A percentile compares a stretch with the other conserved stretches of the same genome.
Evolutionary conservation across 2,113 vertebrate genomes (phyloP).

Genomic region (Tupaia chinensis): DNA sequence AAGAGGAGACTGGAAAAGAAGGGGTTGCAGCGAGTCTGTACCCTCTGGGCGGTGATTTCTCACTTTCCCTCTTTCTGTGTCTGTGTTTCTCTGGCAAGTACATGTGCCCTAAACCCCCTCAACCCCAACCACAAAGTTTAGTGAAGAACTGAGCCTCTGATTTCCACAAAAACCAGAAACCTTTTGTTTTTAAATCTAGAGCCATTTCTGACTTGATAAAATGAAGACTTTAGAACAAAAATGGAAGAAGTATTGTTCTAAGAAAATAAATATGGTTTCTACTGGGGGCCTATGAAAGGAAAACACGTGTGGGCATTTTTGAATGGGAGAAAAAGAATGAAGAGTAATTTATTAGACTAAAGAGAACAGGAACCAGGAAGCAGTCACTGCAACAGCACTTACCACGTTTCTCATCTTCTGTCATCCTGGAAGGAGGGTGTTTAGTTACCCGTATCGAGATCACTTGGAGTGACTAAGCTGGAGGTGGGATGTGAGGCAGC

Average conservation of each 20-base stretch:
- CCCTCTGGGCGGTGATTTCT: too few relatives aligned
- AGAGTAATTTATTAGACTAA: neutral
- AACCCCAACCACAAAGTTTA: neutral
- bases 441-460: neutral
- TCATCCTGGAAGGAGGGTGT: neutral
- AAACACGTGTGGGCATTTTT: neutral
- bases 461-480: slow-evolving; percentile 28
- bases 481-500: neutral
- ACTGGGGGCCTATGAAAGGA: neutral
- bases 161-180: slow-evolving; percentile 3
- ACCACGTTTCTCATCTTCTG: neutral
- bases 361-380: neutral
- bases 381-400: too few relatives aligned
- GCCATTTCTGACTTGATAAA: neutral
- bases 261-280: slow-evolving; percentile 22
- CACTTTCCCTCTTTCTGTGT: too few relatives aligned
- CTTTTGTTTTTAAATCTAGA: neutral
- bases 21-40: too few relatives aligned
- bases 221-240: neutral
- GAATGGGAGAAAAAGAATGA: slow-evolving; percentile 14
- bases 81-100: too few relatives aligned
- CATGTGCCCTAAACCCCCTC: too few relatives aligned
- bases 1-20: too few relatives aligned
- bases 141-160: neutral
- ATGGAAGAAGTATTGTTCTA: neutral